Evolutionary conservation across 1,140 invertebrate species (phyloP).

Genomic region (Brachionus manjavacas): DNA sequence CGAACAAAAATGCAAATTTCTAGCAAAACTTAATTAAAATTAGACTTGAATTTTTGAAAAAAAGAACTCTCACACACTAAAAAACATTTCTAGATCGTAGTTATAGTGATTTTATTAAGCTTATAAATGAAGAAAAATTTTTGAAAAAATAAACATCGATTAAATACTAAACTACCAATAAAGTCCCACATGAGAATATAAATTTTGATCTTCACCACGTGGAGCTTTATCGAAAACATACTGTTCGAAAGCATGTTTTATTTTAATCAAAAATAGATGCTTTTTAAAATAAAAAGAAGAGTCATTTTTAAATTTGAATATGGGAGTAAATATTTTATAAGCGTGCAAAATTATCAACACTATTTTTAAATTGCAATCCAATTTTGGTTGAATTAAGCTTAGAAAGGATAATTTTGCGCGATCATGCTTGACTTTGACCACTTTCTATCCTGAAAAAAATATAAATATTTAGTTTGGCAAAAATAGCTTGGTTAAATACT

Average conservation of each 20-base stretch:
- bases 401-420: not conserved
- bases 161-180: not conserved
- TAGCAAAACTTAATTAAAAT: conserved; percentile 21
- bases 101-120: conserved; percentile 24
- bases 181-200: not conserved
- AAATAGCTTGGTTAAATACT: not conserved
- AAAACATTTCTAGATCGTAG: conserved; percentile 4
- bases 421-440: not conserved
- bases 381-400: not conserved
- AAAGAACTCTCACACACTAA: not conserved
- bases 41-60: not conserved
- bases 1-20: conserved; percentile 11
- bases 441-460: not conserved
- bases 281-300: not conserved
- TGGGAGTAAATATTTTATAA: not conserved
- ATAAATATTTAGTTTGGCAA: not conserved
- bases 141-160: not conserved
- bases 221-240: not conserved
- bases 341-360: not conserved
- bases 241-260: not conserved
- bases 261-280: not conserved
- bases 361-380: not conserved
- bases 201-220: not conserved
- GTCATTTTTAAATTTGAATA: not conserved
- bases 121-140: not conserved